Percentiles rank a stretch among this genome's conserved stretches.
These are phyloP conservation scores for Nipponia nippon DNA, from an alignment of 2,113 vertebrate species.

Conservation along the genomic window DNA sequence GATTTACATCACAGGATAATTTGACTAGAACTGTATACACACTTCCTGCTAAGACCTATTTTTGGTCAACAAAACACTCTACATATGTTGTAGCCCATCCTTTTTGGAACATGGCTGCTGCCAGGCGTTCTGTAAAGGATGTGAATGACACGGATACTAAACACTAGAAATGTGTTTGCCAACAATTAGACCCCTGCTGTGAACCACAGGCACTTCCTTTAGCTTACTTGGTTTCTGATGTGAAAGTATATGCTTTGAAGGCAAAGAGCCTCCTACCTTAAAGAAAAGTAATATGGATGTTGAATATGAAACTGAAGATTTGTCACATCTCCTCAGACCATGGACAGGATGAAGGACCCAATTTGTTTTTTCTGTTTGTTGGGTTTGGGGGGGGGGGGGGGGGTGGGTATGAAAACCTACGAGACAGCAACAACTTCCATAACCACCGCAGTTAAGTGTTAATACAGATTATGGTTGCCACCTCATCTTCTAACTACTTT, in stretches of 20 bases:
- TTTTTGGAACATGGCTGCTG: background rate
- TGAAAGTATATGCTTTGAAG: background rate
- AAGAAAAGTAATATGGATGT: background rate
- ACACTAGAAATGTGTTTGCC: background rate
- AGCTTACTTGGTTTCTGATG: background rate
- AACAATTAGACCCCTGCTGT: background rate
- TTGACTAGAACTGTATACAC: background rate
- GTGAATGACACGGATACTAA: background rate
- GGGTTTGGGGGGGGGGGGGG: background rate
- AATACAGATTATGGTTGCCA: background rate
- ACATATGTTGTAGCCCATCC: background rate
- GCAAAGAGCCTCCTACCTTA: background rate
- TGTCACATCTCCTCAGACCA: background rate
- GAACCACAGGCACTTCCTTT: background rate
- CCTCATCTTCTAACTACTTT: background rate
- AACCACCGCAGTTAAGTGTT: background rate
- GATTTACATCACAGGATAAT: background rate
- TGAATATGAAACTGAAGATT: background rate
- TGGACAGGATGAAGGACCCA: accelerated
- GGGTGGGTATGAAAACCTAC: background rate
- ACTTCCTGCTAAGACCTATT: background rate
- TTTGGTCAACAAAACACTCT: background rate
- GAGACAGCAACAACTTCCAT: background rate
- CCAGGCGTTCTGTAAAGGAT: background rate
- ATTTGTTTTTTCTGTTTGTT: background rate